A percentile compares a stretch with the other conserved stretches of the same genome.
These are phyloP conservation scores for Xanthia togata DNA, from an alignment of 2,888 invertebrate species.

Conservation along the genomic window DNA sequence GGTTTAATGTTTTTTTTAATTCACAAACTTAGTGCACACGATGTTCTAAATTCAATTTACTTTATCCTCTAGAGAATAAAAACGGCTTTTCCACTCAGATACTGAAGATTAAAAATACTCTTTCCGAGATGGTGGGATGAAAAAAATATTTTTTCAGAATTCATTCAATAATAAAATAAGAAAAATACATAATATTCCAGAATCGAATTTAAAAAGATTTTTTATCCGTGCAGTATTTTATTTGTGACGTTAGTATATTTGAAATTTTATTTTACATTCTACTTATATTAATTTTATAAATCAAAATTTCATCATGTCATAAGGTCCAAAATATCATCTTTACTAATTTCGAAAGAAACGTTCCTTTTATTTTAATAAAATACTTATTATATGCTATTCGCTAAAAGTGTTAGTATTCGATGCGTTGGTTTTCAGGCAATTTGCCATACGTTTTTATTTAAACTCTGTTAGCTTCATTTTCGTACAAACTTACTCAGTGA, in stretches of 20 bases:
- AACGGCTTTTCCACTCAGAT: too few species aligned
- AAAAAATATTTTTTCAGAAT: too few species aligned
- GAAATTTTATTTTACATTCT: conserved; percentile 38
- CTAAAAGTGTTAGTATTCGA: not conserved
- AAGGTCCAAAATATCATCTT: conserved; percentile 37
- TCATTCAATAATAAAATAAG: too few species aligned
- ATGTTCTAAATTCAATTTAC: too few species aligned
- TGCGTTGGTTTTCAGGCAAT: not conserved
- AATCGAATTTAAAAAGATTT: conserved; percentile 25
- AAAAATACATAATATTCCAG: not conserved
- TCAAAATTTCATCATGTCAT: conserved; percentile 45
- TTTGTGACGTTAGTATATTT: conserved; percentile 18
- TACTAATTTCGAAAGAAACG: not conserved
- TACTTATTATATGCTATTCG: too few species aligned
- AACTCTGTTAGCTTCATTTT: not conserved
- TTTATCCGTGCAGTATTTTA: conserved; percentile 17
- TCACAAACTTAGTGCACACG: too few species aligned
- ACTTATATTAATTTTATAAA: conserved; percentile 55
- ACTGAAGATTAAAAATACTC: too few species aligned
- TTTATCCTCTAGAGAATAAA: too few species aligned
- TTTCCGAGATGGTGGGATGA: too few species aligned
- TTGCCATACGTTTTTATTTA: not conserved
- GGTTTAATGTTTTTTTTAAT: too few species aligned
- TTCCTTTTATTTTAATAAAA: not conserved
- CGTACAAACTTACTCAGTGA: too few species aligned